These are phyloP conservation scores for Halcyon senegalensis DNA, from an alignment of 2,113 vertebrate genomes.

Conservation along the genomic window DNA sequence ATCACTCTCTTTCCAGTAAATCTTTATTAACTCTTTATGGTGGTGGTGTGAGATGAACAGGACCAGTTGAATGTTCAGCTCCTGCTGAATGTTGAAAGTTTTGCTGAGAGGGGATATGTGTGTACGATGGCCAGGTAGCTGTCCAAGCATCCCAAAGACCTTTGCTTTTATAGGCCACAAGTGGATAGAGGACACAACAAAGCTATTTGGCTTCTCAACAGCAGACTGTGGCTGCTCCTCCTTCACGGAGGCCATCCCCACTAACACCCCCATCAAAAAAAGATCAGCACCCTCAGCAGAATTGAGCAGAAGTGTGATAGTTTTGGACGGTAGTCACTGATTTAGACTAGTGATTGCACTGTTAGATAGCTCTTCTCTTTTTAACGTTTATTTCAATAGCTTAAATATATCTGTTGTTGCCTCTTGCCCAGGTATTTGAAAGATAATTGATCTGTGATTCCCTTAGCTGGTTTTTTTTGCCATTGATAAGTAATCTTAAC, in stretches of 20 bases:
- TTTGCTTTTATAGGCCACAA: not conserved
- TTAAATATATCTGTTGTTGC: not conserved
- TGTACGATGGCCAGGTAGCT: not conserved
- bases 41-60: not conserved
- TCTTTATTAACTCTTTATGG: not conserved
- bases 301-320: not conserved
- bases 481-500: not conserved
- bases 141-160: not conserved
- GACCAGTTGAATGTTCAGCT: rapidly evolving
- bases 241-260: not conserved
- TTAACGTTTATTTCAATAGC: not conserved
- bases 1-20: not conserved
- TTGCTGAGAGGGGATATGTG: not conserved
- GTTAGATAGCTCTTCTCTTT: not conserved
- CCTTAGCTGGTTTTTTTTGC: not conserved
- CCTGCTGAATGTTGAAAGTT: not conserved
- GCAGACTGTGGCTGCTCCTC: not conserved
- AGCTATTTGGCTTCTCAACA: not conserved
- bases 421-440: not conserved
- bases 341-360: not conserved
- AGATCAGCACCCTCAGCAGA: rapidly evolving
- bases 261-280: not conserved
- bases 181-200: not conserved
- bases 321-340: not conserved
- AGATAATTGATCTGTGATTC: not conserved